These are phyloP conservation scores for Rhingia campestris DNA, from an alignment of 2,888 invertebrate species.

Conservation along the genomic window DNA sequence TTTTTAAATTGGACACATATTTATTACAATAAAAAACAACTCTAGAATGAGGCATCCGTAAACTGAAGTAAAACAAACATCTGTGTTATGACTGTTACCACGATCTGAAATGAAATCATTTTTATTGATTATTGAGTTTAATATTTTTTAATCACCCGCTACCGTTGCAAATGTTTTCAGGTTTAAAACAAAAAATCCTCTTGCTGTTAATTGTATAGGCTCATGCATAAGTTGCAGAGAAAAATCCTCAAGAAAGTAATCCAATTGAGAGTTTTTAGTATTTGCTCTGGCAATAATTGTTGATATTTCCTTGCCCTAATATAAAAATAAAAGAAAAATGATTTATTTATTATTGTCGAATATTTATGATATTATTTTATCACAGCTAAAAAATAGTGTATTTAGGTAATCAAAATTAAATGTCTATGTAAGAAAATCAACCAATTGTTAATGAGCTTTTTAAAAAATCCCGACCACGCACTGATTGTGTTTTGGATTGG, in stretches of 20 bases:
- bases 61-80: constrained; percentile 52
- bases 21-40: too few relatives aligned
- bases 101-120: constrained; percentile 34
- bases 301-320: constrained; percentile 24
- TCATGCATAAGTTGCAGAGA: constrained; percentile 52
- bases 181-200: constrained; percentile 41
- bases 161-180: constrained; percentile 32
- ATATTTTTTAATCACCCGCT: not conserved
- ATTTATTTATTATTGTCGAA: too few relatives aligned
- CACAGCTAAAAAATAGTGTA: too few relatives aligned
- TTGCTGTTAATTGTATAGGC: constrained; percentile 38
- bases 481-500: too few relatives aligned
- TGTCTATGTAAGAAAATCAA: too few relatives aligned
- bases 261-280: not conserved
- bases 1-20: too few relatives aligned
- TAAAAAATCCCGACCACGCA: too few relatives aligned
- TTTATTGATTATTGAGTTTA: not conserved
- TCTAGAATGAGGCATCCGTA: not conserved
- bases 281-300: constrained; percentile 14
- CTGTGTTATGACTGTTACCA: constrained; percentile 27
- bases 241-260: constrained; percentile 43
- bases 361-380: too few relatives aligned
- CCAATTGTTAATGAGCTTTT: too few relatives aligned
- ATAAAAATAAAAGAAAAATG: not conserved
- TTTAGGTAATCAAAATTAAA: too few relatives aligned